phyloP scores from a whole-genome alignment of 2,888 invertebrate genomes.

The Parasteatoda lunata region DNA sequence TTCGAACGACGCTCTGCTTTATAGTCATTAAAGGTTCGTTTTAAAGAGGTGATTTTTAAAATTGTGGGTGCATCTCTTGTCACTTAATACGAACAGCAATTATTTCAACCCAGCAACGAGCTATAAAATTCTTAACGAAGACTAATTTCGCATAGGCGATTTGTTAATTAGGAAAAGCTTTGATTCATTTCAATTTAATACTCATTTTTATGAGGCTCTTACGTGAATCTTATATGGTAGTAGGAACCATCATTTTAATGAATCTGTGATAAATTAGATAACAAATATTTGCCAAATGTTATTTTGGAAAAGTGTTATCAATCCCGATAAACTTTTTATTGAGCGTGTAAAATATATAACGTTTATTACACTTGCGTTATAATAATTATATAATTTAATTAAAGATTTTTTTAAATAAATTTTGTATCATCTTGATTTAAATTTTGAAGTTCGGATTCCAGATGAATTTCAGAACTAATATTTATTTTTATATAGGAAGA shows the following conservation, averaged over 20 bases:
- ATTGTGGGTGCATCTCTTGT: slow-evolving; percentile 46
- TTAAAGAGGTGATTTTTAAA: slow-evolving; percentile 55
- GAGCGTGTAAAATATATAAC: too few species aligned
- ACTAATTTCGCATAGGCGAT: slow-evolving; percentile 62
- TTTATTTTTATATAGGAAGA: too few species aligned
- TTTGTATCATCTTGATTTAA: too few species aligned
- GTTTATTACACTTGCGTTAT: too few species aligned
- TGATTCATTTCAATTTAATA: slow-evolving; percentile 67
- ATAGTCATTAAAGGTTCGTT: slow-evolving; percentile 53
- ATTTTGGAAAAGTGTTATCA: too few species aligned
- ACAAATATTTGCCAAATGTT: too few species aligned
- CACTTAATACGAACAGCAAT: slow-evolving; percentile 63
- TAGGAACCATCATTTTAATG: slow-evolving; percentile 44
- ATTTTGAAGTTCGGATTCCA: too few species aligned
- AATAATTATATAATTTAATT: too few species aligned
- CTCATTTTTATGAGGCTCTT: slow-evolving; percentile 55
- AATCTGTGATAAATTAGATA: background rate
- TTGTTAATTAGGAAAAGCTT: slow-evolving; percentile 63
- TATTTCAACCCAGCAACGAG: slow-evolving; percentile 38
- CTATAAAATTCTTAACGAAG: slow-evolving; percentile 67
- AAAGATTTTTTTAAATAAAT: too few species aligned
- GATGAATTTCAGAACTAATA: too few species aligned
- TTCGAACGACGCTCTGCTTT: slow-evolving; percentile 59
- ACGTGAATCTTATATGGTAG: slow-evolving; percentile 40
- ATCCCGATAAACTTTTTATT: too few species aligned